Conservation (phyloP, 2,888 invertebrate genomes). For the Caradrina kadenii region DNA sequence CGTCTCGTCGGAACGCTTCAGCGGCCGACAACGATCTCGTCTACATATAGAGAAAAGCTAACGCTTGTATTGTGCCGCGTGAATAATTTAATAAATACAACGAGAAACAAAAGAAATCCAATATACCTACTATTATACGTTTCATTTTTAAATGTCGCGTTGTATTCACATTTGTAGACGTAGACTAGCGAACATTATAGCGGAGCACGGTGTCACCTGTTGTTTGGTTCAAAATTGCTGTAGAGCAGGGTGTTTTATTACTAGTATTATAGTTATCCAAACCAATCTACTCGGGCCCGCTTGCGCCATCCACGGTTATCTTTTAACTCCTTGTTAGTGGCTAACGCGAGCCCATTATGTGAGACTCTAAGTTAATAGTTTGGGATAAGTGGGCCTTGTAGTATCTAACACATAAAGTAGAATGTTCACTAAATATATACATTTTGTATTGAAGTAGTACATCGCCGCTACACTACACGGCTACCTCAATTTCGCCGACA, state of each 20-base stretch:
- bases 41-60: slow-evolving; percentile 7
- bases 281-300: background rate
- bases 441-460: background rate
- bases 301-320: too few species aligned
- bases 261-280: background rate
- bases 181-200: too few species aligned
- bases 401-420: too few species aligned
- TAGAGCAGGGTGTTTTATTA: background rate
- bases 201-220: too few species aligned
- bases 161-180: too few species aligned
- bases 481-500: slow-evolving; percentile 12
- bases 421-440: background rate
- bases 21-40: slow-evolving; percentile 5
- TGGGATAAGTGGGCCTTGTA: too few species aligned
- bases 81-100: slow-evolving; percentile 17
- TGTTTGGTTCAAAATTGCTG: background rate
- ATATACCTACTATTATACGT: background rate
- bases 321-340: too few species aligned
- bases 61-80: slow-evolving; percentile 1
- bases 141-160: too few species aligned
- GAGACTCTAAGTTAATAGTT: too few species aligned
- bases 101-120: background rate
- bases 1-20: slow-evolving; percentile 23
- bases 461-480: background rate
- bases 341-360: too few species aligned